These are phyloP conservation scores for Chrysolina americana DNA, from an alignment of 2,888 invertebrate genomes.

Conservation along the genomic window DNA sequence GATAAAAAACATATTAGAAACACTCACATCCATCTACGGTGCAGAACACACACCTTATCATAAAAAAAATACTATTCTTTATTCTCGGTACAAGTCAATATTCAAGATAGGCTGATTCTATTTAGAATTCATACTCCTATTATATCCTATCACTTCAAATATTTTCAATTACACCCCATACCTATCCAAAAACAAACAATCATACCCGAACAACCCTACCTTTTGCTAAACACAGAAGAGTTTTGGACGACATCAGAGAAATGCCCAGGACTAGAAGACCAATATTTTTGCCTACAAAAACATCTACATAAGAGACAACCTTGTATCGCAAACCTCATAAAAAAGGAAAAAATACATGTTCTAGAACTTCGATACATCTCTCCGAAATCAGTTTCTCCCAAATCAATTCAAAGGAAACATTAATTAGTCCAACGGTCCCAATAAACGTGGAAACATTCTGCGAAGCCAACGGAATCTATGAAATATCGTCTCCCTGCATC, in stretches of 20 bases:
- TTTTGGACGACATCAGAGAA: neutral
- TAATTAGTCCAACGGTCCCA: conserved; percentile 7
- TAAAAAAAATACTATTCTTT: too few relatives aligned
- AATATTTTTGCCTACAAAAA: conserved; percentile 28
- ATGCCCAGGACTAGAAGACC: conserved; percentile 15
- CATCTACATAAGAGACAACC: conserved; percentile 31
- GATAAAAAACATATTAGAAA: neutral
- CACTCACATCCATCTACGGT: neutral
- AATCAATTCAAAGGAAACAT: conserved; percentile 6
- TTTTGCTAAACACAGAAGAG: conserved; percentile 30
- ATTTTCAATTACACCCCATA: conserved; percentile 27
- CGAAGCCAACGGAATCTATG: conserved; percentile 12
- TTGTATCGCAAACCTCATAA: conserved; percentile 28
- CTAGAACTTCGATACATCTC: neutral
- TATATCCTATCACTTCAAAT: conserved; percentile 11
- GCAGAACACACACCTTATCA: neutral
- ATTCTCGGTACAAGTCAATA: too few relatives aligned
- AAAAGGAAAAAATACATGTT: conserved; percentile 24
- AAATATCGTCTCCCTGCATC: conserved; percentile 4
- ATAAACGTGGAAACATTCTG: conserved; percentile 10
- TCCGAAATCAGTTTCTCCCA: conserved; percentile 23
- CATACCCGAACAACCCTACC: neutral
- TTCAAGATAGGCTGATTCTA: too few relatives aligned
- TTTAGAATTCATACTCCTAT: conserved; percentile 12
- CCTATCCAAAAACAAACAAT: neutral